Evolutionary conservation across 2,113 vertebrate species (phyloP).

Genomic region (Gorsachius goisagi): DNA sequence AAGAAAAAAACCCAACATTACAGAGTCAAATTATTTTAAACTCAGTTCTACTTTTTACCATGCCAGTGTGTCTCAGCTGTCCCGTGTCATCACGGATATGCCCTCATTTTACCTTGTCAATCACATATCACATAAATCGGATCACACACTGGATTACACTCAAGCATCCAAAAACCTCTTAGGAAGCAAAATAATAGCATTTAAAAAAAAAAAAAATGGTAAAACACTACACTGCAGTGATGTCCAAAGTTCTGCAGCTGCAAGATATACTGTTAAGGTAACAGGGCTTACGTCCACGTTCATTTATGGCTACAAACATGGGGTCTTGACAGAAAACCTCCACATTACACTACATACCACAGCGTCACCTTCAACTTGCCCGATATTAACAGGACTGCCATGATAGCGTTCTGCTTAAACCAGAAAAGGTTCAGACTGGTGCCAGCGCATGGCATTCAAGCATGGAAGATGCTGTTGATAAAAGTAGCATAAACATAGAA

Average conservation of each 20-base stretch:
- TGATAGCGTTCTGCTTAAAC: background rate
- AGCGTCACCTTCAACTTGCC: background rate
- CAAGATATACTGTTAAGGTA: background rate
- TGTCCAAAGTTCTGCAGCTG: background rate
- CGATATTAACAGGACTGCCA: no score
- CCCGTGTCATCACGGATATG: background rate
- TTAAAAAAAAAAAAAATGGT: background rate
- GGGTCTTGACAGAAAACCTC: background rate
- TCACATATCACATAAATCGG: background rate
- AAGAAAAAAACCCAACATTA: background rate
- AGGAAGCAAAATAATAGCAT: background rate
- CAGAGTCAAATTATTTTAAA: background rate
- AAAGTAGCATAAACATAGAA: background rate
- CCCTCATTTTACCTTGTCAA: background rate
- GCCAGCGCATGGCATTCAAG: background rate
- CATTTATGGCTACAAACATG: background rate
- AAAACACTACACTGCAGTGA: background rate
- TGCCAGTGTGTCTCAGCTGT: background rate
- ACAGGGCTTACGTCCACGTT: rapidly evolving
- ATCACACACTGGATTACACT: background rate
- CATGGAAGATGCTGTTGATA: background rate
- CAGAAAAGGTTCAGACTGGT: background rate
- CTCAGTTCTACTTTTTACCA: background rate
- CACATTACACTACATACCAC: background rate
- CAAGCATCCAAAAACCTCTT: background rate